phyloP scores from a whole-genome alignment of 2,797 vertebrate species.

The Rachycentron canadum region DNA sequence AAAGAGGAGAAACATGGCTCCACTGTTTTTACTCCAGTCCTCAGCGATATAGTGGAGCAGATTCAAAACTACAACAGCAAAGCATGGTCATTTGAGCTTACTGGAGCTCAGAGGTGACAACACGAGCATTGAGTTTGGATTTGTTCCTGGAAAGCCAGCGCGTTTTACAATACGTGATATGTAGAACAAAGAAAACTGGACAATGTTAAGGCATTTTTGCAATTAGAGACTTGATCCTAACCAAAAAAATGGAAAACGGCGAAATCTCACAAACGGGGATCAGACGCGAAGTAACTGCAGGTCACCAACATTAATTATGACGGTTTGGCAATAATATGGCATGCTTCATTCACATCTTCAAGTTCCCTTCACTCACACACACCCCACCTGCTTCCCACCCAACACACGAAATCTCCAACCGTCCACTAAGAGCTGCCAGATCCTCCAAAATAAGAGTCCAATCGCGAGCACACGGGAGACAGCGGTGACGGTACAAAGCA shows the following conservation, averaged over 20 bases:
- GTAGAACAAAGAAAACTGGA: conserved; percentile 38
- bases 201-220: conserved; percentile 75
- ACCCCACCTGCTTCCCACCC: background rate
- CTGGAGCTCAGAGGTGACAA: background rate
- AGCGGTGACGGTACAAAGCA: conserved; percentile 2
- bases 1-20: conserved; percentile 28
- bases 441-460: conserved; percentile 23
- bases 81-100: conserved; percentile 12
- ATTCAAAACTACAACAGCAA: conserved; percentile 40
- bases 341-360: conserved; percentile 38
- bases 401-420: background rate
- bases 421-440: conserved; percentile 43
- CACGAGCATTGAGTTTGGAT: conserved; percentile 4
- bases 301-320: conserved; percentile 10
- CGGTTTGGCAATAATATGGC: conserved; percentile 47
- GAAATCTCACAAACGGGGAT: conserved; percentile 16
- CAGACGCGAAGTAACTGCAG: conserved; percentile 28
- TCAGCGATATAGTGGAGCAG: conserved; percentile 30
- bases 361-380: conserved; percentile 4
- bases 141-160: conserved; percentile 24
- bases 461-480: background rate
- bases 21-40: conserved; percentile 22
- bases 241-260: background rate
- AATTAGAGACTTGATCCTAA: conserved; percentile 51
- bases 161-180: conserved; percentile 47